phyloP scores from a whole-genome alignment of 92 coral and sea anemone species.

The Galaxea fascicularis region DNA sequence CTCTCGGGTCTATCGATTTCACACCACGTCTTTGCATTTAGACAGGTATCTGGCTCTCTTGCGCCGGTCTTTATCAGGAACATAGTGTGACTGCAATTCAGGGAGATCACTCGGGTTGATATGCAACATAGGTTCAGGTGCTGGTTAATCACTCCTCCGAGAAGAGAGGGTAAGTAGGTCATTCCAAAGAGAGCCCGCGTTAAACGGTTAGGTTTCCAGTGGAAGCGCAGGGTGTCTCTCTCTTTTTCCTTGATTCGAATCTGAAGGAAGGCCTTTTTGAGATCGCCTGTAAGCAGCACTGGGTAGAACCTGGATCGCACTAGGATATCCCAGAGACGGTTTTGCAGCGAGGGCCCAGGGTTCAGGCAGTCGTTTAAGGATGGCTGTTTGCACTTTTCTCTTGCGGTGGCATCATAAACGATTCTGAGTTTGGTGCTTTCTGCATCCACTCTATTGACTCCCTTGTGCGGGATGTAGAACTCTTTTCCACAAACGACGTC shows the following conservation, averaged over 20 bases:
- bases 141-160: too few species aligned
- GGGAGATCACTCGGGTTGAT: too few species aligned
- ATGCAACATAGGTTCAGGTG: too few species aligned
- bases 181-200: too few species aligned
- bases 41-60: not conserved
- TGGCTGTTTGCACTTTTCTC: conserved; percentile 56
- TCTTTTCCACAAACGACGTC: too few species aligned
- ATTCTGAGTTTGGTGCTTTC: conserved; percentile 61
- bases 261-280: conserved; percentile 22
- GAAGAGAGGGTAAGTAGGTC: too few species aligned
- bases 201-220: conserved; percentile 50
- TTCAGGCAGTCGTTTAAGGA: conserved; percentile 44
- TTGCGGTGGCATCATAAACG: conserved; percentile 74
- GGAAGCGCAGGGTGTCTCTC: conserved; percentile 64
- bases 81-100: too few species aligned
- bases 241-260: conserved; percentile 36
- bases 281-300: conserved; percentile 38
- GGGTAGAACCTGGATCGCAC: conserved; percentile 42
- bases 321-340: too few species aligned
- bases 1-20: conserved; percentile 3
- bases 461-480: too few species aligned
- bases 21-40: not conserved
- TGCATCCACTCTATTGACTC: too few species aligned
- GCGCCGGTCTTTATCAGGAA: too few species aligned
- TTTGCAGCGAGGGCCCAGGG: conserved; percentile 33